These are phyloP conservation scores for Porites rus DNA, from an alignment of 92 coral and sea anemone species.

Conservation along the genomic window DNA sequence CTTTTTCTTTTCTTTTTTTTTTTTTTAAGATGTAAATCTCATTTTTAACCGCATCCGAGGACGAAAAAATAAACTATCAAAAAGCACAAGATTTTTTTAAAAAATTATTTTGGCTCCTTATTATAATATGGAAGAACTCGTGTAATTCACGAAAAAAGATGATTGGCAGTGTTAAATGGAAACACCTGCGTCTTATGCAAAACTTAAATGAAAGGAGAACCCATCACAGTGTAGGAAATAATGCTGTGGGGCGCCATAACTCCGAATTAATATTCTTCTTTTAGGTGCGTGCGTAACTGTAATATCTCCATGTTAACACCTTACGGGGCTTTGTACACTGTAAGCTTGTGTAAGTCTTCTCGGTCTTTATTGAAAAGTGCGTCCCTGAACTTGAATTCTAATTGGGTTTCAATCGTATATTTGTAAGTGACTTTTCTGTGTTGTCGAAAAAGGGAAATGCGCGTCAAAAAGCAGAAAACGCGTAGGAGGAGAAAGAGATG, in stretches of 20 bases:
- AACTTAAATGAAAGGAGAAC: conserved; percentile 32
- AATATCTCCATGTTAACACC: conserved; percentile 22
- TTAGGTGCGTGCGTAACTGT: conserved; percentile 11
- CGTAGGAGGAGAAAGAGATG: conserved; percentile 20
- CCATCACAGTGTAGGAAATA: conserved; percentile 31
- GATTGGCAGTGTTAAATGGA: conserved; percentile 31
- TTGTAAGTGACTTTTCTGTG: conserved; percentile 6
- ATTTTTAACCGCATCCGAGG: conserved; percentile 16
- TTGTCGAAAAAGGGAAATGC: conserved; percentile 10
- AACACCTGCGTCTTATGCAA: conserved; percentile 46
- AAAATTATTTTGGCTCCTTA: conserved; percentile 17
- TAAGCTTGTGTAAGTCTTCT: background rate
- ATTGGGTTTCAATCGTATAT: conserved; percentile 8
- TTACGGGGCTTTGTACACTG: background rate
- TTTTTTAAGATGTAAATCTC: background rate
- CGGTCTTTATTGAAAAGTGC: background rate
- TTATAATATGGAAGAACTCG: background rate
- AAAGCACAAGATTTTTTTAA: background rate
- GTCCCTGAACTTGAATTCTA: background rate
- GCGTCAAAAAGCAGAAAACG: conserved; percentile 8
- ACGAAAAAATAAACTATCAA: background rate
- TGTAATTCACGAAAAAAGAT: conserved; percentile 16
- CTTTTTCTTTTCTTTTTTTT: background rate
- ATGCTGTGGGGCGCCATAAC: conserved; percentile 40
- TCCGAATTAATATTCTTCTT: conserved; percentile 31